These are phyloP conservation scores for Brachypalpus laphriformis DNA, from an alignment of 2,888 invertebrate genomes.

Conservation along the genomic window DNA sequence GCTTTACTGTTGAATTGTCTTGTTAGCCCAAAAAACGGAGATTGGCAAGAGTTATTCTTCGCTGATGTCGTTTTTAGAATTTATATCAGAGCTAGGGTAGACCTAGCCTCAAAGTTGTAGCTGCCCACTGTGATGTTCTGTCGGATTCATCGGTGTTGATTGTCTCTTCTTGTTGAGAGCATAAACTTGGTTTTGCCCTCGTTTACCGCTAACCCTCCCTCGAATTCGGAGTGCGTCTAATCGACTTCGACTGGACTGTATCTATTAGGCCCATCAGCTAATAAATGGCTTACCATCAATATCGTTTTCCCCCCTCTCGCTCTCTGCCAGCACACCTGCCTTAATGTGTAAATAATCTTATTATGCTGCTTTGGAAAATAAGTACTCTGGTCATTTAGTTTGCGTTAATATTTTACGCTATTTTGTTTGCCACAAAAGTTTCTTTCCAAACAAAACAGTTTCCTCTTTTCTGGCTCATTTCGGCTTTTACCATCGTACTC, in stretches of 20 bases:
- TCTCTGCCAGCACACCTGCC: not conserved
- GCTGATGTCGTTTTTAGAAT: too few relatives aligned
- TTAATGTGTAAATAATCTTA: slow-evolving; percentile 8
- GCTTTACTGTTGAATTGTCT: too few relatives aligned
- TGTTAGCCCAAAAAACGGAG: too few relatives aligned
- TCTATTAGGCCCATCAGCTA: not conserved
- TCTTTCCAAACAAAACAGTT: not conserved
- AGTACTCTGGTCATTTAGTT: slow-evolving; percentile 3
- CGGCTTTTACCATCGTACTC: not conserved
- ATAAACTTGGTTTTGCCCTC: too few relatives aligned
- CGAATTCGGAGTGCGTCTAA: not conserved
- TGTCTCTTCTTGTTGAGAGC: too few relatives aligned
- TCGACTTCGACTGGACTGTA: not conserved
- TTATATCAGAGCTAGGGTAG: too few relatives aligned
- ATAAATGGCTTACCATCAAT: slow-evolving; percentile 7
- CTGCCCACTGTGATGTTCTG: too few relatives aligned
- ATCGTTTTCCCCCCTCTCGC: not conserved
- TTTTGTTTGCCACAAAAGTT: not conserved
- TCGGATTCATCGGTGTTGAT: too few relatives aligned
- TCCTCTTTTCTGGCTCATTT: not conserved
- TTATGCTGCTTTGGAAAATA: not conserved
- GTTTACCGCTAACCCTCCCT: too few relatives aligned
- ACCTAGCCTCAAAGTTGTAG: too few relatives aligned
- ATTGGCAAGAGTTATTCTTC: too few relatives aligned
- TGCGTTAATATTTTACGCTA: slow-evolving; percentile 28